Evolutionary conservation across 2,797 vertebrate species (phyloP).

Genomic region (Eupleurogrammus muticus): DNA sequence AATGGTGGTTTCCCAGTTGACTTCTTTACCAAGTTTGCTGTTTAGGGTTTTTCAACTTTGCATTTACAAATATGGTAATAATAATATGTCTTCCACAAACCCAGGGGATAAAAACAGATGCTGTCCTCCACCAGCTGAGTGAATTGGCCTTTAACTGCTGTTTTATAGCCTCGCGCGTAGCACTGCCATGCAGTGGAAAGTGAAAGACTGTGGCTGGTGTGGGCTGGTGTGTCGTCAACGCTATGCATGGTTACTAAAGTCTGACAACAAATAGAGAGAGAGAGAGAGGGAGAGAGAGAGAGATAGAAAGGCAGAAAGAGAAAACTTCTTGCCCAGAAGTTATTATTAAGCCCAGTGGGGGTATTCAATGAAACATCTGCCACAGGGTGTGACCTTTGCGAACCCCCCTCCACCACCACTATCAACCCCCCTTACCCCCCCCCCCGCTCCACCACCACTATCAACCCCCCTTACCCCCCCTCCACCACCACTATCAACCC

Average conservation of each 20-base stretch:
- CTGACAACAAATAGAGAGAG: not conserved
- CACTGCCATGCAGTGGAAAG: not conserved
- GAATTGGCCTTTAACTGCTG: too few relatives aligned
- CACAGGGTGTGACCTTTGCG: slow-evolving; percentile 60
- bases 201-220: not conserved
- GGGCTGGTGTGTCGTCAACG: not conserved
- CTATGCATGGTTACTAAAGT: not conserved
- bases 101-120: too few relatives aligned
- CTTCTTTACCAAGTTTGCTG: too few relatives aligned
- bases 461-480: slow-evolving; percentile 1
- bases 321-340: slow-evolving; percentile 14
- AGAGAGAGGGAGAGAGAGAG: not conserved
- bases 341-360: slow-evolving; percentile 33
- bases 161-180: too few relatives aligned
- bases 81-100: too few relatives aligned
- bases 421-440: not conserved
- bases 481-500: too few relatives aligned
- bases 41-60: too few relatives aligned
- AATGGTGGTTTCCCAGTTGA: too few relatives aligned
- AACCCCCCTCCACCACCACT: slow-evolving; percentile 1
- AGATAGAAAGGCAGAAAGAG: not conserved
- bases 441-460: not conserved
- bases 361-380: slow-evolving; percentile 72
- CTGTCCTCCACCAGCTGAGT: too few relatives aligned
- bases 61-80: too few relatives aligned